Percentiles rank a stretch among this genome's conserved stretches.
These are phyloP conservation scores for Pimephales promelas DNA, from an alignment of 2,113 vertebrate species.

Conservation along the genomic window DNA sequence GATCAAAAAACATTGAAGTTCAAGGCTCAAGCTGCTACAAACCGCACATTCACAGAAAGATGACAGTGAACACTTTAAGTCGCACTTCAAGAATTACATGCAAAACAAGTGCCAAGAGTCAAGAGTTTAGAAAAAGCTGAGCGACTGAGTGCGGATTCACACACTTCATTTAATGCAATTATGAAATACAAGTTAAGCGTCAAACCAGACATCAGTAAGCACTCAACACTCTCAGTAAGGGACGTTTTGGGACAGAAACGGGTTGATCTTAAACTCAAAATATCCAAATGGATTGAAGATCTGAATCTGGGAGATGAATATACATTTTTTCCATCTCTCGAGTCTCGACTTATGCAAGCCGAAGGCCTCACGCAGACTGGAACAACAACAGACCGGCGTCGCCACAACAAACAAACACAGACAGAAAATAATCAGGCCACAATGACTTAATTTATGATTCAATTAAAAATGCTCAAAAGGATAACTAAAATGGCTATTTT, in stretches of 20 bases:
- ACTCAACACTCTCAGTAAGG: no score
- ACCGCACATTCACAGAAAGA: conserved; percentile 2
- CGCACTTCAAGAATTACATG: neutral
- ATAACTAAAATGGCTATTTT: neutral
- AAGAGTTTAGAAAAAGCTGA: neutral
- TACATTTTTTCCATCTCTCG: neutral
- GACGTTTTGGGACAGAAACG: neutral
- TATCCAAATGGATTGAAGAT: neutral
- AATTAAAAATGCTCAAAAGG: no score
- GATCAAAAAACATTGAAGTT: conserved; percentile 59
- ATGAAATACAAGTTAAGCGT: neutral
- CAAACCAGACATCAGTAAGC: no score
- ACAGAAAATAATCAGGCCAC: neutral
- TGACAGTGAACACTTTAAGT: neutral
- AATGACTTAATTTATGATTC: neutral
- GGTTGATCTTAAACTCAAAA: neutral
- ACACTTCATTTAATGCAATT: neutral
- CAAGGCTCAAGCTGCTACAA: neutral
- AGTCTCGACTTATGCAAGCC: neutral
- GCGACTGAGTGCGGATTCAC: neutral
- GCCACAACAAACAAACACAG: neutral
- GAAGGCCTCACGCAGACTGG: neutral
- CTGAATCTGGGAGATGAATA: neutral
- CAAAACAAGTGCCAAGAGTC: no score
- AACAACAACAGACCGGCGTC: neutral